Percentiles rank a stretch among this genome's conserved stretches.
Conservation (phyloP, 64 coral and sea anemone species). For the Astreopora myriophthalma region DNA sequence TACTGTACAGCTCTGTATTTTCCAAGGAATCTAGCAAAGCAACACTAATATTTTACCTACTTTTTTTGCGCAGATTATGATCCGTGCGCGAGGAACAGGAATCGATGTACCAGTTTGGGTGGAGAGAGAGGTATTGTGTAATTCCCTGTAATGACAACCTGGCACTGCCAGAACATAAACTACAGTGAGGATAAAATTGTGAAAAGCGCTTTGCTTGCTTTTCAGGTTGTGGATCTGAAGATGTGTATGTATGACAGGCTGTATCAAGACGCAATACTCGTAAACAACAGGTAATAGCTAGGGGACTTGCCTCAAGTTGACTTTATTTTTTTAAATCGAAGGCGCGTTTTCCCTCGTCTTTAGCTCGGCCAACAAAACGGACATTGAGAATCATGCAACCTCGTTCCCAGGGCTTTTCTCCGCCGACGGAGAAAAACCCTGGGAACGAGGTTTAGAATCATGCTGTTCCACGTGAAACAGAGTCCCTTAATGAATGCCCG, state of each 20-base stretch:
- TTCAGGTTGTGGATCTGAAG: constrained; percentile 87
- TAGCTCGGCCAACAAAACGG: no score
- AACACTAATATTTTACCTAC: not conserved
- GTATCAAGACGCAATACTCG: constrained; percentile 96
- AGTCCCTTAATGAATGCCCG: no score
- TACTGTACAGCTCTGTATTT: no score
- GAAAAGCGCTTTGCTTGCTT: not conserved
- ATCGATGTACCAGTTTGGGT: constrained; percentile 99
- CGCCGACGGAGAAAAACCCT: no score
- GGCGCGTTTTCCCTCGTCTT: no score
- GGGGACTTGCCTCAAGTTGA: no score
- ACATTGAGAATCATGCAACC: no score
- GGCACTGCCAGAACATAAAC: not conserved
- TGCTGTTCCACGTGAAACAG: no score
- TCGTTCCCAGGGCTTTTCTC: no score
- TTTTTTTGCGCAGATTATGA: constrained; percentile 67
- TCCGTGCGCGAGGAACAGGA: constrained; percentile 82
- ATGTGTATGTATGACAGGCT: constrained; percentile 97
- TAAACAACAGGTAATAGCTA: constrained; percentile 84
- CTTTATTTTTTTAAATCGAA: no score
- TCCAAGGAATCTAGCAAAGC: not conserved
- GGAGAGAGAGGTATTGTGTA: constrained; percentile 77
- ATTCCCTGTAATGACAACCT: not conserved
- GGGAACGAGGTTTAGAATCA: no score
- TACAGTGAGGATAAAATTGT: not conserved